Evolutionary conservation across 2,113 vertebrate genomes (phyloP).

Genomic region (Periophthalmodon schlosseri): DNA sequence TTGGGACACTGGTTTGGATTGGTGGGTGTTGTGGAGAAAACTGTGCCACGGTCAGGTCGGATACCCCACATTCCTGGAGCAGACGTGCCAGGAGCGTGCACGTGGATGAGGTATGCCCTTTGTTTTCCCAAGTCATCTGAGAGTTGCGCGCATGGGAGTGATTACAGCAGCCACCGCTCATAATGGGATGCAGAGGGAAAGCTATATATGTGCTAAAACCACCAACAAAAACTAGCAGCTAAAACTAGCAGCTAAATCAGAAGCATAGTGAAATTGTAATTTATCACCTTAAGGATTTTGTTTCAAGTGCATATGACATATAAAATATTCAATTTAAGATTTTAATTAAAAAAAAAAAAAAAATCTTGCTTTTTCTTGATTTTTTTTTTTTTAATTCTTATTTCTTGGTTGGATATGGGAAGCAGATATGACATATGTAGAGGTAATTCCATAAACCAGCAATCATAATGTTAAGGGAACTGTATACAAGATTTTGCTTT

Average conservation of each 20-base stretch:
- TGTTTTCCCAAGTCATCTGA: conserved; percentile 54
- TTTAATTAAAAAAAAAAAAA: too few species aligned
- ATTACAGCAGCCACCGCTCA: conserved; percentile 41
- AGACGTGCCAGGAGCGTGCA: not conserved
- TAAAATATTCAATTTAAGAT: too few species aligned
- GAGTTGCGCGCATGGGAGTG: conserved; percentile 48
- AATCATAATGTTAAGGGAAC: too few species aligned
- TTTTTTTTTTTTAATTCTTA: too few species aligned
- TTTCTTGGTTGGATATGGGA: too few species aligned
- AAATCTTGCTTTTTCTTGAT: too few species aligned
- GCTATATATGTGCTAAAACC: not conserved
- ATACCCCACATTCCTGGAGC: conserved; percentile 59
- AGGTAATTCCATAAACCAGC: too few species aligned
- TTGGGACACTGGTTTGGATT: conserved; percentile 23
- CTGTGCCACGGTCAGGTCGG: conserved; percentile 29
- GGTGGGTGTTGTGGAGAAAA: conserved; percentile 35
- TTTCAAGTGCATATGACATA: too few species aligned
- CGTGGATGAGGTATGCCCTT: conserved; percentile 23
- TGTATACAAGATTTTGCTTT: too few species aligned
- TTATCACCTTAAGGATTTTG: conserved; percentile 29
- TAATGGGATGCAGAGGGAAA: conserved; percentile 31
- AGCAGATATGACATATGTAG: too few species aligned
- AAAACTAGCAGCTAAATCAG: too few species aligned
- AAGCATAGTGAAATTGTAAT: conserved; percentile 6
- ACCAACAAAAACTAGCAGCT: too few species aligned